Evolutionary conservation across 2,797 vertebrate species (phyloP), one percentile per base, ranked within the genome.

Genomic region (Hippocampus kuda): DNA sequence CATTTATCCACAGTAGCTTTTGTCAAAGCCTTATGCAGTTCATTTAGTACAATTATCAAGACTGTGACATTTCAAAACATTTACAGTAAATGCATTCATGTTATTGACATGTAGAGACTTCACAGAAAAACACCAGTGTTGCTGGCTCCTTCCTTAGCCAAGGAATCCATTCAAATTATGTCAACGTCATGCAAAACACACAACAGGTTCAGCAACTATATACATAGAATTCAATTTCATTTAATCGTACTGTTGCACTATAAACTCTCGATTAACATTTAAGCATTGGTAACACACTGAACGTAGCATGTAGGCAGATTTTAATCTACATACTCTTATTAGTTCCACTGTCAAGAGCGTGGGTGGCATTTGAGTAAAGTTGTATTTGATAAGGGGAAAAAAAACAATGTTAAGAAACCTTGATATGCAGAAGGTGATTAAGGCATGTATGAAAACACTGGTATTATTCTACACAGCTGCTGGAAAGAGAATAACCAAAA

Each of bases 11-110:
- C 65, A 41, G 68, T 84, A 91, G 89, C 90, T 92, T 94, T 94
- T 94, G 93, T 94, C 94, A 95, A 94, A 95, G 92, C 92, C 91
- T 89, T 53, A 66, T 79, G 74, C 80, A 83, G 72, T 84, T 79
- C 65, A 72, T 72, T 77, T 78, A 85, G 86, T 81, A 87, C 68
- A 83, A 77, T 56, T 44, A 9, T 66, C 83, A 83, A 79, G 74
- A 83, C 79, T 85, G 74, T 38, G 44, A 54, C 34, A 41, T 46
- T 26, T 51, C 74, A 74, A 81, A 77, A 75, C 60, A 81, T 81
- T 78, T 49, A 70, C 73, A 84, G 82, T 63, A 70, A 79, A 76
- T 79, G 85, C 86, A 79, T 79, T 79, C 80, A 79, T 57, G 85
- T 81, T 75, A 85, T 34, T 72, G 77, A 87, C 79, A 87, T 83